These are phyloP conservation scores for Furcifer pardalis DNA, from an alignment of 2,797 vertebrate genomes.

Conservation along the genomic window DNA sequence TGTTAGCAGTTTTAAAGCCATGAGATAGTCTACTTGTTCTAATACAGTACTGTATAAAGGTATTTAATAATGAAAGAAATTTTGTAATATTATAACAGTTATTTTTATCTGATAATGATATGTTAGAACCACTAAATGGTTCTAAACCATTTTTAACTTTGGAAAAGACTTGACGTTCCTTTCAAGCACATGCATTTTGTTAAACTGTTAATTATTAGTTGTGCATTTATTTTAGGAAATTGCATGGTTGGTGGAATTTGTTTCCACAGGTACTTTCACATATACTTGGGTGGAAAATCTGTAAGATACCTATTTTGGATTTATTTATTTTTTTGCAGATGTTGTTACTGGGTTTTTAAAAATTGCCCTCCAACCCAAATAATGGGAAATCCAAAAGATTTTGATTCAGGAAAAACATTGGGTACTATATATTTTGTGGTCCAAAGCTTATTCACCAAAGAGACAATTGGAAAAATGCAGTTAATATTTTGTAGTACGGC, in stretches of 20 bases:
- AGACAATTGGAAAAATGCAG: not conserved
- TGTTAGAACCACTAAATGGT: not conserved
- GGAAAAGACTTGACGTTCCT: not conserved
- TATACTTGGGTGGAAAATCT: not conserved
- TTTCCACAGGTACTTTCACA: not conserved
- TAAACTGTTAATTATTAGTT: not conserved
- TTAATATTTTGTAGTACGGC: not conserved
- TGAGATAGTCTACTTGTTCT: not conserved
- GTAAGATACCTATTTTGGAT: too few relatives aligned
- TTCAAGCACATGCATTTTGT: not conserved
- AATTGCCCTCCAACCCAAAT: not conserved
- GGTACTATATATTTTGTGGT: not conserved
- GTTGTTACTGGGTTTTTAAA: too few relatives aligned
- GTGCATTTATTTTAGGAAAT: not conserved
- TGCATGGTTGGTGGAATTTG: not conserved
- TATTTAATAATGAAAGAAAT: not conserved
- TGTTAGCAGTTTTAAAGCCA: too few relatives aligned
- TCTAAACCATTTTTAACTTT: not conserved
- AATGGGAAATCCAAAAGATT: not conserved
- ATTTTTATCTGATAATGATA: not conserved
- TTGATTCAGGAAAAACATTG: not conserved
- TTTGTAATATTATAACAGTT: not conserved
- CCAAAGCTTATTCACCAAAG: not conserved
- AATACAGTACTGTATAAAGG: not conserved
- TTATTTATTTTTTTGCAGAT: too few relatives aligned